Base-by-base conservation (phyloP, 2,888 invertebrate species). In the Sinohyriopsis cumingii region DNA sequence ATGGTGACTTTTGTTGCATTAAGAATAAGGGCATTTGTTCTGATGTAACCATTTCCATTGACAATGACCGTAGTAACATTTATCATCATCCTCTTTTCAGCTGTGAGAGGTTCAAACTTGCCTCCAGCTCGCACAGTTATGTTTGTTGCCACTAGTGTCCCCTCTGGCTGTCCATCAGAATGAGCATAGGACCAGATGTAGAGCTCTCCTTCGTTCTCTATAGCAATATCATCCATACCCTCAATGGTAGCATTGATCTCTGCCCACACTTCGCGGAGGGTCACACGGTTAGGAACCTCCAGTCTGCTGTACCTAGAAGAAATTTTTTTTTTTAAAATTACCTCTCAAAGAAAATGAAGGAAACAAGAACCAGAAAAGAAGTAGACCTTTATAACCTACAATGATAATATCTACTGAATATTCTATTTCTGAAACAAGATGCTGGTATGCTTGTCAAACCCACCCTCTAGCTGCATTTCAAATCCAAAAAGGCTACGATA, bases 101-200 rank as follows among this genome's bases (percentile, higher is more conserved):
- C 80, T 22, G 82, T 75, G 63, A 83, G 69, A 7, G 81, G 77
- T 68, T 83, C 82, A 64, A 83, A 75, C 67, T 78, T 79, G 0
- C 84, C 84, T 22, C 84, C 85, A 57, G 85, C 83, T 57, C 80
- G 74, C 6, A 84, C 82, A 61, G 77, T 77, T 20, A 85, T 75
- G 63, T 83, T 83, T 22, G 73, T 78, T 12, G 79, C 69, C 0
- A 63, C 25, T 28, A 84, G 69, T 55, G 63, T 67, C 12, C 84
- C 85, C n/a, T 71, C 69, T 5, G 73, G 70, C 0, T 75, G 45
- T 1, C 78, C 81, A 7, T 70, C 67, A 18, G 84, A 78, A 66
- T 78, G 76, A 18, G 81, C 83, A 61, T 82, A 73, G 1, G 84
- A 84, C 84, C 84, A 84, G 64, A 84, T 72, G 68, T 77, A 81